Base-by-base conservation (phyloP, 2,888 invertebrate genomes). In the Drosophila fungiperda region DNA sequence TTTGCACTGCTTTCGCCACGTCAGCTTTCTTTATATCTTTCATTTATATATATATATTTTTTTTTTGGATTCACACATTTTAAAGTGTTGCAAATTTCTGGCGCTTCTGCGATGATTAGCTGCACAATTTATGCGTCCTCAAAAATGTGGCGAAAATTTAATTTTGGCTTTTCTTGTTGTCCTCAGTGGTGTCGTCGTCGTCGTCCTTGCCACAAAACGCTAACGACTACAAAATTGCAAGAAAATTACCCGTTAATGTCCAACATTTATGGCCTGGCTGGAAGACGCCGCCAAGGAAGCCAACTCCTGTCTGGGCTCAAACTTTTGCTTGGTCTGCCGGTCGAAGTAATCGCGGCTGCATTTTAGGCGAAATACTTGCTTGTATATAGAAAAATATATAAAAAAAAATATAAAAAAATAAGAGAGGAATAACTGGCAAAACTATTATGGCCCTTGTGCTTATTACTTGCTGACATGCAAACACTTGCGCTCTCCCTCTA, bases 171-270 rank as follows among this genome's bases (percentile, higher is more conserved):
- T 61, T 67, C 60, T 74, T 71, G 71, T 62, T 67, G 73, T 69
- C 54, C 33, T 35, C 20, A 17, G 33, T 33, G 55, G n/a, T 7
- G 15, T 17, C 36, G 59, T 20, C 69, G 76, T 70, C 77, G 60
- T 68, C 70, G 89, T 88, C 87, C 83, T 86, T 86, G 84, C 88
- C 86, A 76, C 90, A 86, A 83, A 87, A 90, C 85, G 91, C 90
- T 92, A 92, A 92, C 92, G 92, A 92, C 91, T 92, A 91, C 84
- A 90, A 92, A 91, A 92, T 92, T 92, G 91, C 91, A 91, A 87
- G 88, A 91, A 92, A 92, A 92, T 92, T 92, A 91, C 91, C 90
- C 91, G 91, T 86, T 90, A 91, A 91, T 89, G 91, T 90, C 80
- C 91, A 88, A 87, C 89, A 90, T 88, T 90, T 90, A 90, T 83